These are phyloP conservation scores for Proterorhinus semilunaris DNA, from an alignment of 2,113 vertebrate genomes.

Conservation along the genomic window DNA sequence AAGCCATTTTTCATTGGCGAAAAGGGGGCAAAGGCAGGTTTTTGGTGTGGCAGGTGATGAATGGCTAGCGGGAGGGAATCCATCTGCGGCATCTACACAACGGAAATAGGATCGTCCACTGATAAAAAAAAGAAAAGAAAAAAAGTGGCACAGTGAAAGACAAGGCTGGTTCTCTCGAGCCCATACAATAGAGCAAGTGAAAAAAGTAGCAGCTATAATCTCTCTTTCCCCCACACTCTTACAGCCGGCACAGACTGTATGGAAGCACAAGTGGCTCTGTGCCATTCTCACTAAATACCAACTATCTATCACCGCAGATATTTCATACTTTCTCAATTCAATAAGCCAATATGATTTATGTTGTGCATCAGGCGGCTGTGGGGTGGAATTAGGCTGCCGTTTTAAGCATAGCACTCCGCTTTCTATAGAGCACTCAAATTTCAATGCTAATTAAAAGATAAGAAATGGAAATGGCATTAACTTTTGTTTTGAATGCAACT, in stretches of 20 bases:
- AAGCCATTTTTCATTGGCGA: slow-evolving; percentile 51
- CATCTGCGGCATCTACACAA: slow-evolving; percentile 74
- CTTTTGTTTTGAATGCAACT: neutral
- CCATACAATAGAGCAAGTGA: slow-evolving; percentile 5
- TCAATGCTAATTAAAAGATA: slow-evolving; percentile 9
- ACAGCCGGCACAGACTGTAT: neutral
- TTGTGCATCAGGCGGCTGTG: slow-evolving; percentile 29
- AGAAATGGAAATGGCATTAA: neutral
- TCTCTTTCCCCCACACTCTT: neutral
- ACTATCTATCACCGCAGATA: slow-evolving; percentile 65
- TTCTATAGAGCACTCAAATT: neutral
- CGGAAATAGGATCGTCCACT: slow-evolving; percentile 67
- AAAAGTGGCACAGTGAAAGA: slow-evolving; percentile 44
- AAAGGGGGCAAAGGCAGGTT: slow-evolving; percentile 55
- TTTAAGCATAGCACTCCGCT: neutral
- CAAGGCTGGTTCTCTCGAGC: slow-evolving; percentile 46
- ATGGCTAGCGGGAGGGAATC: slow-evolving; percentile 70
- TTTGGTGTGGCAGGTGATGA: slow-evolving; percentile 72
- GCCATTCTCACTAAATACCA: slow-evolving; percentile 60
- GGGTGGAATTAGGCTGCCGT: slow-evolving; percentile 27
- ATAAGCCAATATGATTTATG: slow-evolving; percentile 65
- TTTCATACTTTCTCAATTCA: slow-evolving; percentile 64
- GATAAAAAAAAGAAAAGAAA: slow-evolving; percentile 31
- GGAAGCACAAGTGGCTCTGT: slow-evolving; percentile 40
- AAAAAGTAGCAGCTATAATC: neutral